Evolutionary conservation across 2,888 invertebrate genomes (phyloP).

Genomic region (Tetragonisca angustula): DNA sequence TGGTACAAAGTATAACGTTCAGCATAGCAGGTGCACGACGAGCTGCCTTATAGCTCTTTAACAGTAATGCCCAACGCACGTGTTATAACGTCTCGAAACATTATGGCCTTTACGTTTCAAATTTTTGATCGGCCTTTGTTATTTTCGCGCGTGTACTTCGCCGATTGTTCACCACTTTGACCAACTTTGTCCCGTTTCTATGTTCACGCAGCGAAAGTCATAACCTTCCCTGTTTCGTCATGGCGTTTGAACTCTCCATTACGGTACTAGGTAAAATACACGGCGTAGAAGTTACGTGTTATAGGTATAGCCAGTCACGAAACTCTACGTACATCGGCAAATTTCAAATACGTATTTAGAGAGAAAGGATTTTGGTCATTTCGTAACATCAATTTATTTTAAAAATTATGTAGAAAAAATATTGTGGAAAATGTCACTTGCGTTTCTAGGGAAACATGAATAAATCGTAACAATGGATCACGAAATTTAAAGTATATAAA

Average conservation of each 20-base stretch:
- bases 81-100: constrained; percentile 48
- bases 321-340: too few species aligned
- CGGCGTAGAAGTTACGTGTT: not conserved
- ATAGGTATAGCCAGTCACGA: too few species aligned
- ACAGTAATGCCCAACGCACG: constrained; percentile 54
- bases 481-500: too few species aligned
- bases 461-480: too few species aligned
- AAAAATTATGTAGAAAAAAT: too few species aligned
- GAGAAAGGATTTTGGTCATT: too few species aligned
- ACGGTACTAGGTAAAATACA: not conserved
- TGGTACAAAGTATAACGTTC: constrained; percentile 61
- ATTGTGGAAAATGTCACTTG: too few species aligned
- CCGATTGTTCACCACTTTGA: too few species aligned
- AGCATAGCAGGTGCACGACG: constrained; percentile 60
- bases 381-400: too few species aligned
- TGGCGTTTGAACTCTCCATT: not conserved
- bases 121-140: constrained; percentile 1
- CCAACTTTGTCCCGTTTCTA: not conserved
- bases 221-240: not conserved
- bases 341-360: too few species aligned
- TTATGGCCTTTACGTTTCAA: constrained; percentile 35
- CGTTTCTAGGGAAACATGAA: too few species aligned
- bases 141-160: not conserved
- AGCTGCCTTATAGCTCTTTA: constrained; percentile 63
- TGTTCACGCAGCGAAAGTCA: not conserved